Conservation (phyloP, 1,140 invertebrate species). For the Frieseomelitta varia region DNA sequence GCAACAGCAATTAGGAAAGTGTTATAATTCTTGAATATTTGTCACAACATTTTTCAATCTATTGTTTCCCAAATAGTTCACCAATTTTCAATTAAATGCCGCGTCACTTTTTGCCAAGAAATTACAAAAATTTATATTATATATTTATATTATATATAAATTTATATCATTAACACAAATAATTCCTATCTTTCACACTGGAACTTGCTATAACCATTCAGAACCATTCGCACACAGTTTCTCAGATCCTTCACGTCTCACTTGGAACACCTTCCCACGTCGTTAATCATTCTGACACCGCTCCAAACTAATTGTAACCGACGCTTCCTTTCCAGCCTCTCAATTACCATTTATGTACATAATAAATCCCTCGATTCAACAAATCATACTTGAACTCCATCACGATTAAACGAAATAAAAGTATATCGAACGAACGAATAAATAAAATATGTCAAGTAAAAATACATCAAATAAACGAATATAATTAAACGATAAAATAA, state of each 20-base stretch:
- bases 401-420: no score
- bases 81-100: no score
- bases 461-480: no score
- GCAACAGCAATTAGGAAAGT: no score
- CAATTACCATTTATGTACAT: not conserved
- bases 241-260: not conserved
- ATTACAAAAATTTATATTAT: not conserved
- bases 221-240: no score
- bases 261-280: not conserved
- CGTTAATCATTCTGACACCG: not conserved
- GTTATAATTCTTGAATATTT: no score
- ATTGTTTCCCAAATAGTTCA: no score
- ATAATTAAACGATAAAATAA: no score
- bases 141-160: no score
- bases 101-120: not conserved
- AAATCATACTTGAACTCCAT: not conserved
- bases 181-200: not conserved
- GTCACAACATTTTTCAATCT: no score
- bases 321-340: not conserved
- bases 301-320: not conserved
- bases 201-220: not conserved
- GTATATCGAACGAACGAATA: no score
- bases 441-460: no score
- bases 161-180: not conserved
- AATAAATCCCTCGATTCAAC: not conserved